Base-by-base conservation (phyloP, 2,888 invertebrate genomes). In the Auanema sp. region DNA sequence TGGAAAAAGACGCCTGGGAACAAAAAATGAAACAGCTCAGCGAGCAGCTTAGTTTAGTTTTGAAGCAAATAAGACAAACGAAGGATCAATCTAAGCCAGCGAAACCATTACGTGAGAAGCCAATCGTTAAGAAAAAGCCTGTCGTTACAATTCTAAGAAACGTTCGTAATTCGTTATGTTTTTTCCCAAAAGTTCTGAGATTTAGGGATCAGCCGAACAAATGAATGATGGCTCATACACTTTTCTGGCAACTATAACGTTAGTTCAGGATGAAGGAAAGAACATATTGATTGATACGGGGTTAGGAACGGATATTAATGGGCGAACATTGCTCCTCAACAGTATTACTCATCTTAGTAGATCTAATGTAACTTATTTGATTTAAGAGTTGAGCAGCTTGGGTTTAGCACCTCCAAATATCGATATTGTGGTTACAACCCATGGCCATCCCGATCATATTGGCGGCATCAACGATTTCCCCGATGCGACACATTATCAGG, bases 231-330 rank as follows among this genome's bases (percentile, higher is more conserved):
- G 73, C 21, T 69, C 75, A 49, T 81, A 78, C 60, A 66, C 68
- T n/a, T 79, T 81, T 60, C 67, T 80, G 21, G 78, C 79, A 24
- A 79, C 80, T 41, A 75, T 81, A 18, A 81, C 81, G 2, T 49
- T 81, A 56, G 71, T 81, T 54, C 74, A 74, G 24, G 78, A 80
- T 68, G 68, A 65, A 12, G 72, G 68, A 8, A 75, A 71, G 67
- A 75, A 69, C 57, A 79, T 81, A 56, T 66, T 81, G 1, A 79
- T 81, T 18, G 81, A 81, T 66, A 81, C 81, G 3, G 81, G 81
- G 5, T 66, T 81, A 10, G 81, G 76, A 12, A 81, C 81, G 10
- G 79, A 80, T 66, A 79, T 81, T 44, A 81, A 80, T 60, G 79
- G 75, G n/a, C 64, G 79, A 49, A 81, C 78, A 1, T 69, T 71